phyloP scores from a whole-genome alignment of 1,140 invertebrate species.

The Tetramorium alpestre region DNA sequence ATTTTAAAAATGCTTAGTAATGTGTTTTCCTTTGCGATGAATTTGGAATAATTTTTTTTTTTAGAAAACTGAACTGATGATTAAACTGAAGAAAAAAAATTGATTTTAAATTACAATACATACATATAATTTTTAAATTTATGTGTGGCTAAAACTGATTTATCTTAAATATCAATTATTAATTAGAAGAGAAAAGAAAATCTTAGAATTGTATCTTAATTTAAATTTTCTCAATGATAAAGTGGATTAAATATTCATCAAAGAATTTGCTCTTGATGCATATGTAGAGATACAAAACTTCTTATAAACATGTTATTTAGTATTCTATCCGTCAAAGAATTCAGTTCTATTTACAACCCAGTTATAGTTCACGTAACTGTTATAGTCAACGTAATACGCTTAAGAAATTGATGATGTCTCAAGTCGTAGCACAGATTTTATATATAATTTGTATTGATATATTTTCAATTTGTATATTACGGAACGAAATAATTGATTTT shows the following conservation, averaged over 20 bases:
- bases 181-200: neutral
- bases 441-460: neutral
- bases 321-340: neutral
- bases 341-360: neutral
- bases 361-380: no score
- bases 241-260: neutral
- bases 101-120: no score
- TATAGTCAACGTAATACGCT: conserved; percentile 56
- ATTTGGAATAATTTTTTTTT: neutral
- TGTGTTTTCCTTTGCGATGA: neutral
- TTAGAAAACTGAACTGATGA: neutral
- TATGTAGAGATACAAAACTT: neutral
- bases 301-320: neutral
- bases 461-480: neutral
- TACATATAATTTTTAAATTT: neutral
- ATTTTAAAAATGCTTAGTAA: neutral
- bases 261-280: neutral
- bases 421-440: conserved; percentile 11
- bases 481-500: neutral
- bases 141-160: neutral
- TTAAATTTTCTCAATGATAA: neutral
- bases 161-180: neutral
- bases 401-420: conserved; percentile 50
- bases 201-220: neutral
- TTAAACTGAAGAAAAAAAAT: no score